These are phyloP conservation scores for Pocillopora verrucosa DNA, from an alignment of 64 coral and sea anemone genomes.

Conservation along the genomic window DNA sequence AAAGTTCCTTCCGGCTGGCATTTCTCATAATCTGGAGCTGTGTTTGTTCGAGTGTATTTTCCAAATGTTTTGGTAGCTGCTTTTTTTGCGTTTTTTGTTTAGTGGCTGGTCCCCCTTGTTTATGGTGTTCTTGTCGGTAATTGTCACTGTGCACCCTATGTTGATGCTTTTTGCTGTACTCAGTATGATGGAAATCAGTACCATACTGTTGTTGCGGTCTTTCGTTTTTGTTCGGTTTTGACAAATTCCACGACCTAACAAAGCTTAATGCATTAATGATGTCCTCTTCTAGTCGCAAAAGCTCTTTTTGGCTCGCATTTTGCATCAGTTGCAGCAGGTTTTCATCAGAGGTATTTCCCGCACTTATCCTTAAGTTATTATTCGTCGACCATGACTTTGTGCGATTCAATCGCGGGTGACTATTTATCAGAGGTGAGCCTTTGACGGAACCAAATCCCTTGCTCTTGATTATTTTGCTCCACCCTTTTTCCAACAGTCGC, in stretches of 20 bases:
- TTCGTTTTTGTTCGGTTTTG: background rate
- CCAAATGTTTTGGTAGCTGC: background rate
- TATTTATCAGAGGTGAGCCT: background rate
- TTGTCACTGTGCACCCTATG: too few relatives aligned
- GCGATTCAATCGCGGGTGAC: background rate
- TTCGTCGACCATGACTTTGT: background rate
- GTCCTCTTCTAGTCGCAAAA: background rate
- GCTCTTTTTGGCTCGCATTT: slow-evolving; percentile 14
- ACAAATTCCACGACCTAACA: background rate
- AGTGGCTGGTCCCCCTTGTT: too few relatives aligned
- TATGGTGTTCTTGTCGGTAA: too few relatives aligned
- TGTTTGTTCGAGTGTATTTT: background rate
- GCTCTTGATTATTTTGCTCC: background rate
- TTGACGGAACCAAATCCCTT: background rate
- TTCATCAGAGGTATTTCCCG: background rate
- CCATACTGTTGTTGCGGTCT: too few relatives aligned
- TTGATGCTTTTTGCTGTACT: too few relatives aligned
- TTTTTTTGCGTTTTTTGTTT: too few relatives aligned
- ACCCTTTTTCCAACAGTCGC: background rate
- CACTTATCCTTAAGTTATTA: background rate
- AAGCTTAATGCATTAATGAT: background rate
- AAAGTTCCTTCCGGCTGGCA: slow-evolving; percentile 2
- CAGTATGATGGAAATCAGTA: too few relatives aligned
- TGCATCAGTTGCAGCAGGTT: background rate
- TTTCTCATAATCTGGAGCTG: slow-evolving; percentile 12